These are phyloP conservation scores for Coptodon rendalli DNA, from an alignment of 2,113 vertebrate species.

Conservation along the genomic window DNA sequence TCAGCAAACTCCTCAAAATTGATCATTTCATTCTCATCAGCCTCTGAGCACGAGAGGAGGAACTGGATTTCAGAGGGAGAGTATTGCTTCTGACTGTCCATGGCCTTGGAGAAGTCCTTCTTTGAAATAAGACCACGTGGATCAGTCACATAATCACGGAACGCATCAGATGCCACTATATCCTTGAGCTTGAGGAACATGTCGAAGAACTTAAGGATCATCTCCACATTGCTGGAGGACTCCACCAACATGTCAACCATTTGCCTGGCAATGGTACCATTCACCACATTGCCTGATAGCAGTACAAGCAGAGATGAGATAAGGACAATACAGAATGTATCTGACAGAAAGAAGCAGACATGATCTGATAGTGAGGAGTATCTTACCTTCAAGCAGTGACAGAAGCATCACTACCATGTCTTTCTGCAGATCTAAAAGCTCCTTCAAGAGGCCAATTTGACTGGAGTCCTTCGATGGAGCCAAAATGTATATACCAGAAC, in stretches of 20 bases:
- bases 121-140: slow-evolving; percentile 94
- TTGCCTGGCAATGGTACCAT: slow-evolving; percentile 91
- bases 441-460: slow-evolving; percentile 91
- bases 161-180: slow-evolving; percentile 92
- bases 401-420: slow-evolving; percentile 98
- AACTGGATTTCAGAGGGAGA: slow-evolving; percentile 89
- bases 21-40: slow-evolving; percentile 97
- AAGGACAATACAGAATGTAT: neutral
- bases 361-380: neutral
- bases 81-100: slow-evolving; percentile 98
- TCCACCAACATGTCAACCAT: slow-evolving; percentile 99
- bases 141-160: slow-evolving; percentile 87
- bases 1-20: slow-evolving; percentile 90
- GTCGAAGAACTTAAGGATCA: slow-evolving; percentile 99
- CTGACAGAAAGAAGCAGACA: neutral
- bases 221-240: slow-evolving; percentile 95
- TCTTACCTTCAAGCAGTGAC: slow-evolving; percentile 85
- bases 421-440: slow-evolving; percentile 92
- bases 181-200: slow-evolving; percentile 98
- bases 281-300: slow-evolving; percentile 86
- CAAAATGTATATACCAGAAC: neutral
- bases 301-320: neutral
- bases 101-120: slow-evolving; percentile 97
- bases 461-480: slow-evolving; percentile 81
- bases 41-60: slow-evolving; percentile 93